Base-by-base conservation (phyloP, 2,888 invertebrate genomes). In the Periphyllus acericola region DNA sequence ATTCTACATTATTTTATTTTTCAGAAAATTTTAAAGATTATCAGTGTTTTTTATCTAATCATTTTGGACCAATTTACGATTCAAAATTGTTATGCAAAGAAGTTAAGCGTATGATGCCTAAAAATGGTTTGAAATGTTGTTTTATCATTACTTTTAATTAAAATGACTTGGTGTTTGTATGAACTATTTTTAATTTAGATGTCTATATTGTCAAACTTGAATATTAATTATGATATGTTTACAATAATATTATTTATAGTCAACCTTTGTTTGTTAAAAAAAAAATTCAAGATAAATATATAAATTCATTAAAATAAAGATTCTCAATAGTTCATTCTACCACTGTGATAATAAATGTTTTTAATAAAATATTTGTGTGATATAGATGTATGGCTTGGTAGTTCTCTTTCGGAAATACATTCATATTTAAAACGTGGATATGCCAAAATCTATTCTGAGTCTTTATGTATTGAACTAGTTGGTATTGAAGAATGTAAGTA, bases 51-150 rank as follows among this genome's bases (percentile, higher is more conserved):
- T 21, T 87, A 14, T 46, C 29, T 6, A 60, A 66, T 3, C 60
- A 71, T 40, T 87, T 87, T 80, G 86, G 86, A 36, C 80, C 80
- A 60, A 87, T 87, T 81, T 87, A 87, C 74, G 86, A 87, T 71
- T 81, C 86, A 74, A 87, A 87, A 74, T 60, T 87, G 25, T 72
- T 87, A 40, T 74, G 60, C 36, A 87, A 87, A 32, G 80, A 79
- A 74, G 52, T 87, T 25, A 80, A 80, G 74, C 36, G 36, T 11
- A 21, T 74, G 19, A 25, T 80, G 17, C 34, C 74, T 72, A 87
- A 74, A 87, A 74, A 74, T 74, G 74, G 86, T 87, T 60, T 46
- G 55, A 55, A 32, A 17, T 21, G 3, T 72, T 71, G 46, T 76
- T 5, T 76, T 46, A 40, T 74, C 1, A 34, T 74, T 36, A 29